phyloP scores from a whole-genome alignment of 1,140 invertebrate species.

The Bursaphelenchus mucronatus region DNA sequence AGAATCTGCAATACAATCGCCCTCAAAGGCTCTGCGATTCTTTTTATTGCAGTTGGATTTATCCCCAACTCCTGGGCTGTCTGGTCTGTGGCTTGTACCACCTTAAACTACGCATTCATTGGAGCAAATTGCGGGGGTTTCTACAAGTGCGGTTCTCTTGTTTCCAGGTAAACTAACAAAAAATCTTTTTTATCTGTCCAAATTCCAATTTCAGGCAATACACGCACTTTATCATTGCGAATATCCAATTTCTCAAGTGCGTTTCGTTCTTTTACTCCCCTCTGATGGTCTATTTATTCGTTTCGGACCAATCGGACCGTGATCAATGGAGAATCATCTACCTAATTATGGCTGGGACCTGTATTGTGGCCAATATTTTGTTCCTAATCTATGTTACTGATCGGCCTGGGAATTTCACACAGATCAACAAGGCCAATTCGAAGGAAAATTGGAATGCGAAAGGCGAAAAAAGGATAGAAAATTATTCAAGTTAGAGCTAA shows the following conservation, averaged over 20 bases:
- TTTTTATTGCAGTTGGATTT: constrained; percentile 44
- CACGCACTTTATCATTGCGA: constrained; percentile 30
- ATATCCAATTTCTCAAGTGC: constrained; percentile 29
- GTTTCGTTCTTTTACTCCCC: constrained; percentile 25
- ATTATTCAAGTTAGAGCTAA: too few species aligned
- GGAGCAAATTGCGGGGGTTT: constrained; percentile 48
- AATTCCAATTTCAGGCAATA: constrained; percentile 23
- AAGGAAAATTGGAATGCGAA: too few species aligned
- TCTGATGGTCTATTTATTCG: constrained; percentile 21
- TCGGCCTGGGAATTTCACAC: constrained; percentile 48
- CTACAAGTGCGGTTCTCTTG: constrained; percentile 49
- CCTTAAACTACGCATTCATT: constrained; percentile 40
- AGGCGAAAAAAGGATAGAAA: too few species aligned
- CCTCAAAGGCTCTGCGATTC: constrained; percentile 37
- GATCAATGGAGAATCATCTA: constrained; percentile 24
- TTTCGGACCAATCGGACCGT: constrained; percentile 10
- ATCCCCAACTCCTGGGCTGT: constrained; percentile 34
- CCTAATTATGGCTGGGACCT: constrained; percentile 13
- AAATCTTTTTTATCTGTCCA: constrained; percentile 1
- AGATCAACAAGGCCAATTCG: constrained; percentile 24
- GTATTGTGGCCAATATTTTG: constrained; percentile 37
- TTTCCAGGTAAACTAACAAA: constrained; percentile 32
- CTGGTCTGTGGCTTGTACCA: constrained; percentile 31
- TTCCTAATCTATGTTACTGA: constrained; percentile 47
- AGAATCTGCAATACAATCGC: constrained; percentile 51